Conservation (phyloP, 2,888 invertebrate species). For the Chrysolina haemoptera region DNA sequence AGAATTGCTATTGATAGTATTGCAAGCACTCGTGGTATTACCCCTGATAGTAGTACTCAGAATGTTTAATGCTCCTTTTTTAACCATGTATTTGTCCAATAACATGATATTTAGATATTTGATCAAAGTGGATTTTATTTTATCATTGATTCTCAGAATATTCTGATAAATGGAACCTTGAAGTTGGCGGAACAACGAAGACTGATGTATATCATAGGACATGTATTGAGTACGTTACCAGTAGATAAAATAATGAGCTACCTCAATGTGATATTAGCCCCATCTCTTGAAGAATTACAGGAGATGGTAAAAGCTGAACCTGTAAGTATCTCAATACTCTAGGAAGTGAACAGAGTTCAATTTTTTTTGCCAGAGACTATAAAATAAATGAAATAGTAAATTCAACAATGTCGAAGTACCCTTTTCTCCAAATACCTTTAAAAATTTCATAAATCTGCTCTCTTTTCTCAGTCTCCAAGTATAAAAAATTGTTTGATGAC, state of each 20-base stretch:
- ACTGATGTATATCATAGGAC: conserved; percentile 84
- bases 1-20: too few species aligned
- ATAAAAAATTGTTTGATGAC: conserved; percentile 73
- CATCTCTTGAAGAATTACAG: conserved; percentile 77
- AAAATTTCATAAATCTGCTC: neutral
- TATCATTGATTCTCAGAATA: conserved; percentile 65
- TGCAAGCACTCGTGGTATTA: too few species aligned
- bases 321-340: conserved; percentile 67
- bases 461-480: conserved; percentile 68
- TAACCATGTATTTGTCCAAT: too few species aligned
- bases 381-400: too few species aligned
- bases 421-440: too few species aligned
- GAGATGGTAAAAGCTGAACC: conserved; percentile 70
- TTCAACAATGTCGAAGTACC: too few species aligned
- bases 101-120: neutral
- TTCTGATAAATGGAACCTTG: conserved; percentile 73
- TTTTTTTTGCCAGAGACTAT: too few species aligned
- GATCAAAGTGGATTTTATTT: neutral
- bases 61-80: too few species aligned
- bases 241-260: conserved; percentile 77
- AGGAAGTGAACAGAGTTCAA: too few species aligned
- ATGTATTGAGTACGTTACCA: conserved; percentile 79
- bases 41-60: too few species aligned
- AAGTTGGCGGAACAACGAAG: conserved; percentile 80
- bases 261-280: conserved; percentile 79